Evolutionary conservation across 2,888 invertebrate genomes (phyloP).

Genomic region (Horisme vitalbata): DNA sequence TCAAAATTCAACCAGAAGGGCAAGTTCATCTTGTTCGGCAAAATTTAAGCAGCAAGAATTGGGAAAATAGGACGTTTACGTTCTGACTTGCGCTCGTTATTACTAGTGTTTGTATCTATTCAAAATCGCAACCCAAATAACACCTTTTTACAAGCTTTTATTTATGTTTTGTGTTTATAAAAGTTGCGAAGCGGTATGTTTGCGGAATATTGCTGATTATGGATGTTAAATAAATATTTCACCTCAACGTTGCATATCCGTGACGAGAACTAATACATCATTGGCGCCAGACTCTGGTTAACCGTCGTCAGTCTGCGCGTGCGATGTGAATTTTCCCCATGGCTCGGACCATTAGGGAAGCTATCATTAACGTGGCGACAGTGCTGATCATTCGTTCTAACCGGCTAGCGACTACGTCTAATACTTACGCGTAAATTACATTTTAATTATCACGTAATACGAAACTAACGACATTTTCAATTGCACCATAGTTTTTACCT

Average conservation of each 20-base stretch:
- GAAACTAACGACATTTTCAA: slow-evolving; percentile 31
- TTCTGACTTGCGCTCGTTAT: no score
- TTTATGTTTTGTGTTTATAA: not conserved
- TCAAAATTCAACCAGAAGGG: no score
- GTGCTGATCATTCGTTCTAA: slow-evolving; percentile 60
- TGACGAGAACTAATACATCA: slow-evolving; percentile 70
- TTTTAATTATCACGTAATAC: slow-evolving; percentile 48
- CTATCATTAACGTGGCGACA: slow-evolving; percentile 76
- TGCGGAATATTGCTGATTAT: slow-evolving; percentile 7
- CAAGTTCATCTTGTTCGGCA: not conserved
- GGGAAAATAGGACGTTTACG: not conserved
- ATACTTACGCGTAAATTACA: slow-evolving; percentile 46
- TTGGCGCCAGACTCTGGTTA: slow-evolving; percentile 67
- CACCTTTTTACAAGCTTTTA: no score
- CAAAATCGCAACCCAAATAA: no score
- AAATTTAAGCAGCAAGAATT: not conserved
- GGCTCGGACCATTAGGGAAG: slow-evolving; percentile 68
- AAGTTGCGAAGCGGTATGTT: no score
- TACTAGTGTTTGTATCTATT: no score
- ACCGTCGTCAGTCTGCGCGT: slow-evolving; percentile 69
- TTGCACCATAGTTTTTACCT: slow-evolving; percentile 16
- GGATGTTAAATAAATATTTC: slow-evolving; percentile 27
- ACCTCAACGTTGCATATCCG: slow-evolving; percentile 54
- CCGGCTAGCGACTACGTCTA: slow-evolving; percentile 52
- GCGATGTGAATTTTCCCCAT: slow-evolving; percentile 72